Evolutionary conservation across 2,797 vertebrate genomes (phyloP).

Genomic region (Fistularia tabacaria): DNA sequence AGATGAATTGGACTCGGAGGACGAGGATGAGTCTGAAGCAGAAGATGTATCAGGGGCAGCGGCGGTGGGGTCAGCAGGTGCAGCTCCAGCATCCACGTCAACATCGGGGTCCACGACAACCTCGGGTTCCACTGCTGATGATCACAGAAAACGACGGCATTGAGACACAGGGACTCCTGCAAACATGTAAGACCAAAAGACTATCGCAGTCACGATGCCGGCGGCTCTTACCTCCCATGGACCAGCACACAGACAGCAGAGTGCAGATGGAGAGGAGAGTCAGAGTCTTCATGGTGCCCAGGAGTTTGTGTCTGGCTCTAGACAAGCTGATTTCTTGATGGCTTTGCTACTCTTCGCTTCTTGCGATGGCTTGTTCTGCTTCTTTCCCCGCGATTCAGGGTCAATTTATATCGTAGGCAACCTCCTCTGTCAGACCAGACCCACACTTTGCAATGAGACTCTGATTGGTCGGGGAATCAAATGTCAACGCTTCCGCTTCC

Average conservation of each 20-base stretch:
- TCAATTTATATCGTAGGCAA: conserved; percentile 72
- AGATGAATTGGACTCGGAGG: conserved; percentile 36
- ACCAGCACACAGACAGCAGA: conserved; percentile 73
- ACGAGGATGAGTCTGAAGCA: conserved; percentile 21
- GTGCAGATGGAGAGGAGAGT: conserved; percentile 74
- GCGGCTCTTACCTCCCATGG: conserved; percentile 82
- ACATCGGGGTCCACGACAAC: conserved; percentile 43
- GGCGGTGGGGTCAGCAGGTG: conserved; percentile 22
- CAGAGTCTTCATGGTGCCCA: conserved; percentile 83
- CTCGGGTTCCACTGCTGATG: conserved; percentile 53
- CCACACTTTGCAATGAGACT: conserved; percentile 29
- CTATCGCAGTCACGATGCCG: background rate
- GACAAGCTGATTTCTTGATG: conserved; percentile 26
- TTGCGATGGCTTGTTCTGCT: conserved; percentile 38
- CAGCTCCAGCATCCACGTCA: conserved; percentile 25
- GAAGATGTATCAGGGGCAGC: conserved; percentile 10
- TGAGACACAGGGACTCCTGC: background rate
- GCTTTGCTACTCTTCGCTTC: conserved; percentile 17
- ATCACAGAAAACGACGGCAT: conserved; percentile 11
- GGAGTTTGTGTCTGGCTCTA: conserved; percentile 22
- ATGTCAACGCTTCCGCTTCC: conserved; percentile 65
- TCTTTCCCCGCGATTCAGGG: conserved; percentile 28
- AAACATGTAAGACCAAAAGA: background rate
- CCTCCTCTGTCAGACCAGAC: conserved; percentile 47
- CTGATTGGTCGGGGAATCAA: conserved; percentile 74